phyloP scores from a whole-genome alignment of 30 jellyfish, hydroid and myxozoan species.

The Aurelia sp. region DNA sequence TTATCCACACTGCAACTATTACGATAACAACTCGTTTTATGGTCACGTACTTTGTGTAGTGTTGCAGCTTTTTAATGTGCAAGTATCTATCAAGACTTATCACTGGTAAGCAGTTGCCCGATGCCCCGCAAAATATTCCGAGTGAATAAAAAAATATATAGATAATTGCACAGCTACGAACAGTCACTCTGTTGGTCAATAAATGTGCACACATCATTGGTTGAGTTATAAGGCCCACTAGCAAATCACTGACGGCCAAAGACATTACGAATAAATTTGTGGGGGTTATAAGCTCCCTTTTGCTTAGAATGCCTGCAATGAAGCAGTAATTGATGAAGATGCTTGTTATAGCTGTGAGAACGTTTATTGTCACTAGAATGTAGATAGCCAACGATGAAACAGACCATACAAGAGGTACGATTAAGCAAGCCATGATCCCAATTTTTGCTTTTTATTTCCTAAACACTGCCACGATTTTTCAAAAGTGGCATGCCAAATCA shows the following conservation, averaged over 20 bases:
- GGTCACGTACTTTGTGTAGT: background rate
- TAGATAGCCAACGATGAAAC: conserved; percentile 18
- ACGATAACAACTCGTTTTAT: background rate
- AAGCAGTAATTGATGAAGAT: conserved; percentile 41
- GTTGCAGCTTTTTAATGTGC: background rate
- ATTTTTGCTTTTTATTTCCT: too few species aligned
- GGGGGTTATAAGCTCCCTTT: conserved; percentile 22
- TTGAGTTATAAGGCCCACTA: conserved; percentile 58
- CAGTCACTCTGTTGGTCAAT: background rate
- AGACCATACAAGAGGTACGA: conserved; percentile 29
- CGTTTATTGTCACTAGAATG: conserved; percentile 28
- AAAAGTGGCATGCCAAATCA: too few species aligned
- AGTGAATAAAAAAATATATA: background rate
- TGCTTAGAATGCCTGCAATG: conserved; percentile 33
- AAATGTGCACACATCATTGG: conserved; percentile 47
- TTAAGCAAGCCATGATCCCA: conserved; percentile 25
- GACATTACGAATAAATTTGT: conserved; percentile 53
- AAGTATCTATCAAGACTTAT: conserved; percentile 2
- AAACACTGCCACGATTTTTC: too few species aligned
- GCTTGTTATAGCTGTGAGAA: conserved; percentile 28
- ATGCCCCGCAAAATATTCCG: background rate
- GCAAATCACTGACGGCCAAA: conserved; percentile 44
- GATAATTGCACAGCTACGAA: too few species aligned
- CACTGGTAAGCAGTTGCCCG: background rate
- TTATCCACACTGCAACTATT: background rate